Conservation (phyloP, 2,113 vertebrate genomes). For the Lipophrys pholis region DNA sequence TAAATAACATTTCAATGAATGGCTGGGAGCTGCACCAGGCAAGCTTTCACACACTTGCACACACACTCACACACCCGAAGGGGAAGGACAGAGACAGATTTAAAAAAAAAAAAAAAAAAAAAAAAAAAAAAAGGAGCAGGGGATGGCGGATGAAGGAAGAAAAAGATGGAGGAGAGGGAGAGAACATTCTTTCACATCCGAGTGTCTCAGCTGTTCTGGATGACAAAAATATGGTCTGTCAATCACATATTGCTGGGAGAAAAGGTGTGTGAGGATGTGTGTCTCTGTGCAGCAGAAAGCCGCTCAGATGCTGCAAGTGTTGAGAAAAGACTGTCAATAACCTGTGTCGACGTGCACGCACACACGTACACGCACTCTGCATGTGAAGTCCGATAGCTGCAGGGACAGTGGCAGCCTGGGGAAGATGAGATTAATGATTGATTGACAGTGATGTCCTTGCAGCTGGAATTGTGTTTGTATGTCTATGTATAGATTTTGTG, state of each 20-base stretch:
- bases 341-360: slow-evolving; percentile 33
- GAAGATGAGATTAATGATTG: slow-evolving; percentile 51
- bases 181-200: slow-evolving; percentile 46
- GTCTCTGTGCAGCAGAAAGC: slow-evolving; percentile 1
- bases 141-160: slow-evolving; percentile 40
- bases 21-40: slow-evolving; percentile 61
- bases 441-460: slow-evolving; percentile 58
- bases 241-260: slow-evolving; percentile 49
- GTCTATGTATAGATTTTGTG: slow-evolving; percentile 24
- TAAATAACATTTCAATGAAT: slow-evolving; percentile 77
- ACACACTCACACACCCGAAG: slow-evolving; percentile 15
- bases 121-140: slow-evolving; percentile 40
- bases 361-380: neutral
- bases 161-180: slow-evolving; percentile 15
- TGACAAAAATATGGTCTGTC: slow-evolving; percentile 62
- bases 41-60: slow-evolving; percentile 25
- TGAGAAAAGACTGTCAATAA: slow-evolving; percentile 39
- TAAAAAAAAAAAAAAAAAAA: slow-evolving; percentile 33
- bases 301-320: slow-evolving; percentile 46
- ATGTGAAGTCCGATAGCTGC: slow-evolving; percentile 16
- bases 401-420: slow-evolving; percentile 33
- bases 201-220: slow-evolving; percentile 53
- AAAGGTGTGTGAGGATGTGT: slow-evolving; percentile 25
- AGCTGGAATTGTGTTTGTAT: slow-evolving; percentile 24
- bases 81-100: slow-evolving; percentile 44